Percentiles rank a stretch among this genome's conserved stretches.
These are phyloP conservation scores for Theonella swinhoei DNA, from an alignment of 37 sponge, comb jelly and placozoan species.

Conservation along the genomic window DNA sequence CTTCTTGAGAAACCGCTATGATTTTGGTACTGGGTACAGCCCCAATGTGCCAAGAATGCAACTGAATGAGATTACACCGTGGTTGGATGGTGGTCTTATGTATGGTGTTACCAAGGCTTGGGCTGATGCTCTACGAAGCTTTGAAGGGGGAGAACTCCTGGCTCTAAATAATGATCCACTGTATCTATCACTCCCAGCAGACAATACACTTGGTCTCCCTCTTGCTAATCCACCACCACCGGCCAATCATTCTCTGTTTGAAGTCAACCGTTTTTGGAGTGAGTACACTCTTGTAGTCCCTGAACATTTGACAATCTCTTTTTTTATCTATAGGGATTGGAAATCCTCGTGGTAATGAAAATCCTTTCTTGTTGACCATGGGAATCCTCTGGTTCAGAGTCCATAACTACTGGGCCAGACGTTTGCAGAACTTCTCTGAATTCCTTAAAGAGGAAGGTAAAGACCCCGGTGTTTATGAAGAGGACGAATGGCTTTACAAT, in stretches of 20 bases:
- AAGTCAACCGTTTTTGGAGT: slow-evolving; percentile 92
- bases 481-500: slow-evolving; percentile 93
- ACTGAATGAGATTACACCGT: slow-evolving; percentile 96
- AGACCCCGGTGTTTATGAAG: slow-evolving; percentile 6
- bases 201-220: slow-evolving; percentile 81
- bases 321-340: slow-evolving; percentile 77
- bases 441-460: neutral
- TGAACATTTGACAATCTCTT: neutral
- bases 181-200: neutral
- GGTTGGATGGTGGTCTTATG: slow-evolving; percentile 92
- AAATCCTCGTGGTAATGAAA: slow-evolving; percentile 95
- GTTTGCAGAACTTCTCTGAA: slow-evolving; percentile 1
- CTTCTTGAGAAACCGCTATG: slow-evolving; percentile 83
- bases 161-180: neutral
- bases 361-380: slow-evolving; percentile 88
- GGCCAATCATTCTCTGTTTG: slow-evolving; percentile 60
- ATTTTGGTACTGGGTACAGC: slow-evolving; percentile 78
- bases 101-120: slow-evolving; percentile 95
- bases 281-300: slow-evolving; percentile 25
- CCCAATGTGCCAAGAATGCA: slow-evolving; percentile 92
- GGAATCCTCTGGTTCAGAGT: slow-evolving; percentile 93
- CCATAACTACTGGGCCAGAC: slow-evolving; percentile 85
- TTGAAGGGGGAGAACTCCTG: slow-evolving; percentile 57
- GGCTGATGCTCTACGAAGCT: slow-evolving; percentile 85
- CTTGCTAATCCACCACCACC: slow-evolving; percentile 93